A percentile compares a stretch with the other conserved stretches of the same genome.
Evolutionary conservation across 2,888 invertebrate species (phyloP).

Genomic region (Nymphalis c-album): DNA sequence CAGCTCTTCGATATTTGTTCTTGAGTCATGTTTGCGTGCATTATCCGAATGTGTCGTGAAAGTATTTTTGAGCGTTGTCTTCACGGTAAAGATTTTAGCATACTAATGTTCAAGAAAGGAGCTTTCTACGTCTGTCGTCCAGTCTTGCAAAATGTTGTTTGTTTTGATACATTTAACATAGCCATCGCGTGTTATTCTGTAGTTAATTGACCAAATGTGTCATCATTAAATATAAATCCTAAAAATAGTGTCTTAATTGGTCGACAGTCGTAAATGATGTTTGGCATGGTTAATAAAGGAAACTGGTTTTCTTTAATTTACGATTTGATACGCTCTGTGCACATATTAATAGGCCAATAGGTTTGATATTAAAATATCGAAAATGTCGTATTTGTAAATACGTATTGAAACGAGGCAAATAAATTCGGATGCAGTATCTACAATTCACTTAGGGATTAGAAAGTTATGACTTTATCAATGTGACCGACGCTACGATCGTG

Average conservation of each 20-base stretch:
- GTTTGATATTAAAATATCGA: background rate
- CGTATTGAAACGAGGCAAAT: background rate
- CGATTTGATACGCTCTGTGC: constrained; percentile 13
- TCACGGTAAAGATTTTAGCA: constrained; percentile 73
- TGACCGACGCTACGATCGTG: constrained; percentile 44
- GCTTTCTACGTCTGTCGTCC: constrained; percentile 70
- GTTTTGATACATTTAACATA: constrained; percentile 26
- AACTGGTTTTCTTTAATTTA: constrained; percentile 19
- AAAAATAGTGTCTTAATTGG: constrained; percentile 4
- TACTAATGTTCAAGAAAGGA: constrained; percentile 65
- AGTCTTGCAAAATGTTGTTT: constrained; percentile 45
- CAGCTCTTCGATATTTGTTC: constrained; percentile 61
- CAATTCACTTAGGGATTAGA: constrained; percentile 58
- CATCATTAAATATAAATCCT: constrained; percentile 7
- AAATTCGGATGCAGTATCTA: background rate
- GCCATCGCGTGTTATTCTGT: background rate
- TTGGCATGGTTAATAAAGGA: constrained; percentile 13
- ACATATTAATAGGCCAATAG: constrained; percentile 18
- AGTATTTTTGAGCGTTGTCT: constrained; percentile 74
- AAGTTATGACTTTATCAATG: constrained; percentile 60
- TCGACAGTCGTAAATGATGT: constrained; percentile 7
- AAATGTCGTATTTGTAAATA: background rate
- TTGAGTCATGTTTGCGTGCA: constrained; percentile 66
- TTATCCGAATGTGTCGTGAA: constrained; percentile 70
- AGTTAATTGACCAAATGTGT: background rate